A percentile compares a stretch with the other conserved stretches of the same genome.
phyloP scores from a whole-genome alignment of 2,888 invertebrate species.

The Fragum whitleyi region DNA sequence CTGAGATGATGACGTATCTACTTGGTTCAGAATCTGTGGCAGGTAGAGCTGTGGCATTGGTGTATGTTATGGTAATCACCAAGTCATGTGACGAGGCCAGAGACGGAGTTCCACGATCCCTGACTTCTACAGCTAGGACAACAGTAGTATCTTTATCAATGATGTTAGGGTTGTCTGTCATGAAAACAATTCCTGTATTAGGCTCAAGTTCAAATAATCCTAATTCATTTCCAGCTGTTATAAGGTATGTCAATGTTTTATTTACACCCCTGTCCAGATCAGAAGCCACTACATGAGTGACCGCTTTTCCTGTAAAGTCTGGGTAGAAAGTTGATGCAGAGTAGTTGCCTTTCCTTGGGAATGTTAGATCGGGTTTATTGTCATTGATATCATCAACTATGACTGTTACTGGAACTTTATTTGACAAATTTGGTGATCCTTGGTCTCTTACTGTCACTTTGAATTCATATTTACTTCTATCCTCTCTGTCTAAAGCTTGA shows the following conservation, averaged over 20 bases:
- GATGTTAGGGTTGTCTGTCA: slow-evolving; percentile 38
- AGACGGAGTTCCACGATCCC: slow-evolving; percentile 39
- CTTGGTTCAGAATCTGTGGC: background rate
- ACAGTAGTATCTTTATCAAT: slow-evolving; percentile 53
- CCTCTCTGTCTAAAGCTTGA: slow-evolving; percentile 71
- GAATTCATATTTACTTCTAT: slow-evolving; percentile 64
- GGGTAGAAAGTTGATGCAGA: slow-evolving; percentile 60
- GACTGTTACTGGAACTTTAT: slow-evolving; percentile 66
- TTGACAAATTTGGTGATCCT: slow-evolving; percentile 64
- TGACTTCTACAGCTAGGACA: slow-evolving; percentile 46
- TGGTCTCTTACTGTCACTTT: slow-evolving; percentile 69
- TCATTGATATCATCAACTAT: slow-evolving; percentile 75
- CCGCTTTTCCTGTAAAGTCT: slow-evolving; percentile 39
- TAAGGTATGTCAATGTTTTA: slow-evolving; percentile 56
- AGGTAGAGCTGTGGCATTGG: slow-evolving; percentile 59
- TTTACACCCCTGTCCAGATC: slow-evolving; percentile 68
- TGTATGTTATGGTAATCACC: slow-evolving; percentile 57
- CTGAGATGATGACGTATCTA: slow-evolving; percentile 68
- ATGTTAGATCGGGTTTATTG: slow-evolving; percentile 74
- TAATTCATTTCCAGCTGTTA: slow-evolving; percentile 64
- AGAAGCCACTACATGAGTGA: slow-evolving; percentile 61
- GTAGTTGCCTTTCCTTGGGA: slow-evolving; percentile 72
- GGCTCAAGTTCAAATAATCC: slow-evolving; percentile 64
- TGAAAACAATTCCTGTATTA: slow-evolving; percentile 52
- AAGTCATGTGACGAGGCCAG: slow-evolving; percentile 50